Conservation (phyloP, 2,888 invertebrate species). For the Mycalesis mineus region DNA sequence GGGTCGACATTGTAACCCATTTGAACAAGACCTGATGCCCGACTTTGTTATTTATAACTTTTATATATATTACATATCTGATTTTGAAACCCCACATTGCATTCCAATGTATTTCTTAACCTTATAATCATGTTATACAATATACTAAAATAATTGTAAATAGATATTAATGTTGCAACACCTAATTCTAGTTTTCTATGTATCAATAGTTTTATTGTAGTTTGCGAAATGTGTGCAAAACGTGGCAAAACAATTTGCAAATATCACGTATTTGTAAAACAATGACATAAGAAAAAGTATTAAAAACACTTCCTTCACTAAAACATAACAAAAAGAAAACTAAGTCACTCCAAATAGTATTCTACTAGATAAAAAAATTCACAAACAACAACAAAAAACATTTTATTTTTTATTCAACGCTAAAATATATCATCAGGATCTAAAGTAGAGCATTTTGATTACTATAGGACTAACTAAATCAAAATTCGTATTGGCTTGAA, state of each 20-base stretch:
- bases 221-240: not conserved
- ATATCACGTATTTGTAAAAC: not conserved
- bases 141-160: not conserved
- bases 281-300: not conserved
- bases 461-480: too few relatives aligned
- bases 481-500: too few relatives aligned
- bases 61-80: constrained; percentile 39
- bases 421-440: not conserved
- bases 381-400: not conserved
- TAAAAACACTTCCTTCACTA: not conserved
- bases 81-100: constrained; percentile 26
- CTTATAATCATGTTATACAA: constrained; percentile 3
- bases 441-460: too few relatives aligned
- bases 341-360: not conserved
- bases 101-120: constrained; percentile 11
- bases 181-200: not conserved
- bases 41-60: constrained; percentile 25
- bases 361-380: not conserved
- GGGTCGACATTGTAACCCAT: constrained; percentile 41
- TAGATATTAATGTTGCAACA: not conserved
- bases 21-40: constrained; percentile 16
- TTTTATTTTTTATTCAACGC: not conserved
- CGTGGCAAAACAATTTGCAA: too few relatives aligned
- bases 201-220: not conserved
- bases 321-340: not conserved